phyloP scores from a whole-genome alignment of 2,888 invertebrate species.

The Cylloceria caligata region DNA sequence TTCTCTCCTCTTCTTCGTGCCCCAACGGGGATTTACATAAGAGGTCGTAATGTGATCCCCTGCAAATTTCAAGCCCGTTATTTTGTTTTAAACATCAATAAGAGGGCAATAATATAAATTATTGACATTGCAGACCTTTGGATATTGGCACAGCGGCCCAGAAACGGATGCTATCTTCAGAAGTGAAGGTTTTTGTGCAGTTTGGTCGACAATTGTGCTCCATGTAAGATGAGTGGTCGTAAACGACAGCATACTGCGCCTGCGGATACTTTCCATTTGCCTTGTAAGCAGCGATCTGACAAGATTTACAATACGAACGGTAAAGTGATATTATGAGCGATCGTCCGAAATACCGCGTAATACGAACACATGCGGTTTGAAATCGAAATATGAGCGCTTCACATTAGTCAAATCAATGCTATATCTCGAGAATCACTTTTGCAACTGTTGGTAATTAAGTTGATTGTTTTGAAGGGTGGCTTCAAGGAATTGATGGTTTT shows the following conservation, averaged over 20 bases:
- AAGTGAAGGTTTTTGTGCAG: slow-evolving; percentile 92
- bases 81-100: too few relatives aligned
- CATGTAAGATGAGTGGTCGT: slow-evolving; percentile 90
- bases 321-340: too few relatives aligned
- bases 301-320: slow-evolving; percentile 67
- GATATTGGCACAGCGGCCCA: slow-evolving; percentile 73
- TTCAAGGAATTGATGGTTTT: too few relatives aligned
- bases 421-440: too few relatives aligned
- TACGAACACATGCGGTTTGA: too few relatives aligned
- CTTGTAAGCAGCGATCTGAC: background rate
- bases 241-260: slow-evolving; percentile 90
- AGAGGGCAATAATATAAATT: background rate
- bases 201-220: slow-evolving; percentile 93
- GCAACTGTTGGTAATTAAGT: too few relatives aligned
- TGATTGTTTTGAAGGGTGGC: too few relatives aligned
- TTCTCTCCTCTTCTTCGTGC: slow-evolving; percentile 90
- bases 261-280: too few relatives aligned
- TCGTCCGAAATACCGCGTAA: too few relatives aligned
- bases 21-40: slow-evolving; percentile 94
- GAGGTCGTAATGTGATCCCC: slow-evolving; percentile 88
- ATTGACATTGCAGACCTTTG: slow-evolving; percentile 72
- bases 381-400: too few relatives aligned
- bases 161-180: slow-evolving; percentile 85
- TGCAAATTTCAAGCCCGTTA: slow-evolving; percentile 86
- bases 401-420: too few relatives aligned